Conservation (phyloP, 2,113 vertebrate genomes). For the Brachionichthys hirsutus region DNA sequence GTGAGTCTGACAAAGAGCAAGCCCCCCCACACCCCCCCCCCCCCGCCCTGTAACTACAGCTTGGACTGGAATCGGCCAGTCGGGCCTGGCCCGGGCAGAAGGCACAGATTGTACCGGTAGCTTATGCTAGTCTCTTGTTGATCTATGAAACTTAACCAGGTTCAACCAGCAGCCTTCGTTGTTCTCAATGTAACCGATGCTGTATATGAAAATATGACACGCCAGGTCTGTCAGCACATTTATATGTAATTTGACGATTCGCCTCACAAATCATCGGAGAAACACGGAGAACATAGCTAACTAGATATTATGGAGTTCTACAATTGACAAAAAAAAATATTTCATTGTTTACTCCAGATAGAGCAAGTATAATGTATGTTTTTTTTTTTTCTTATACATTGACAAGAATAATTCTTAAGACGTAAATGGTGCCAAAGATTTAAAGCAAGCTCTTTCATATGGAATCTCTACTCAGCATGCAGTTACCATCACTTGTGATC, state of each 20-base stretch:
- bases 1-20: conserved; percentile 50
- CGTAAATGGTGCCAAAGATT: not conserved
- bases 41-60: conserved; percentile 30
- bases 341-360: not conserved
- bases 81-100: not conserved
- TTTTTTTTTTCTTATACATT: not conserved
- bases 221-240: not conserved
- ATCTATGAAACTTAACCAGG: conserved; percentile 1
- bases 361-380: not conserved
- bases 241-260: no score
- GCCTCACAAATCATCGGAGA: no score
- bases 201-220: not conserved
- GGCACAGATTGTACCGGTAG: not conserved
- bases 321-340: no score
- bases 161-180: not conserved
- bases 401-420: not conserved
- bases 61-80: not conserved
- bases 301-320: no score
- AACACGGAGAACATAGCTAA: no score
- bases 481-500: conserved; percentile 24
- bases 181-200: no score
- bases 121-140: not conserved
- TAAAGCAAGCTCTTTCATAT: conserved; percentile 15
- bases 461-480: conserved; percentile 43
- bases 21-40: no score